A percentile compares a stretch with the other conserved stretches of the same genome.
Evolutionary conservation across 1,140 invertebrate species (phyloP).

Genomic region (Drosophila neocordata): DNA sequence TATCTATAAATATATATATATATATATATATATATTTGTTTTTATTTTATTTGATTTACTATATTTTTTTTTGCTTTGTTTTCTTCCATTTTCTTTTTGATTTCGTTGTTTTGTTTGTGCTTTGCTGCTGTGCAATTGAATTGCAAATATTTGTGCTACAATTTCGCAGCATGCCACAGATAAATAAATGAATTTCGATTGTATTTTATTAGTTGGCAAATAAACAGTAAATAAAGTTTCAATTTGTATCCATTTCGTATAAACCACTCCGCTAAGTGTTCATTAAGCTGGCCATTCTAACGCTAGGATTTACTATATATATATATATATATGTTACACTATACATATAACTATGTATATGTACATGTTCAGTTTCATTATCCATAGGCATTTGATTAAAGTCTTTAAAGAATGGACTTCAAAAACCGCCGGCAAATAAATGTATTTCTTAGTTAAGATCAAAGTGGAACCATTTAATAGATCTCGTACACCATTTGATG

Average conservation of each 20-base stretch:
- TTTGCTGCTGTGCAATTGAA: constrained; percentile 66
- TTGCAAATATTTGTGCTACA: constrained; percentile 73
- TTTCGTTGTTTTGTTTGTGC: constrained; percentile 13
- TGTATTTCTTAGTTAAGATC: too few relatives aligned
- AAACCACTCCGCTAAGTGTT: constrained; percentile 9
- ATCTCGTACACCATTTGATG: too few relatives aligned
- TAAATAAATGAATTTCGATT: constrained; percentile 64
- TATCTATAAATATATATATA: neutral
- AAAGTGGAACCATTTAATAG: too few relatives aligned
- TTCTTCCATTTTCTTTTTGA: constrained; percentile 13
- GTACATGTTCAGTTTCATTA: too few relatives aligned
- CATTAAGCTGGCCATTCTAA: constrained; percentile 22
- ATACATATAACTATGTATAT: too few relatives aligned
- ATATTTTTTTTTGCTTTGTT: constrained; percentile 41
- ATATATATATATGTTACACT: too few relatives aligned
- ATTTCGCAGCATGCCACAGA: constrained; percentile 54
- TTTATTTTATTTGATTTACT: constrained; percentile 56
- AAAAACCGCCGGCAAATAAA: too few relatives aligned
- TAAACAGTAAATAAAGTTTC: constrained; percentile 60
- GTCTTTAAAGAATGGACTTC: too few relatives aligned
- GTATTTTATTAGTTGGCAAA: constrained; percentile 61
- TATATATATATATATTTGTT: constrained; percentile 24
- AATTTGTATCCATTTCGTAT: constrained; percentile 41
- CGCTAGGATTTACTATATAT: neutral
- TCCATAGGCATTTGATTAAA: too few relatives aligned